A percentile compares a stretch with the other conserved stretches of the same genome.
Evolutionary conservation across 2,113 vertebrate species (phyloP).

Genomic region (Mus spicilegus): DNA sequence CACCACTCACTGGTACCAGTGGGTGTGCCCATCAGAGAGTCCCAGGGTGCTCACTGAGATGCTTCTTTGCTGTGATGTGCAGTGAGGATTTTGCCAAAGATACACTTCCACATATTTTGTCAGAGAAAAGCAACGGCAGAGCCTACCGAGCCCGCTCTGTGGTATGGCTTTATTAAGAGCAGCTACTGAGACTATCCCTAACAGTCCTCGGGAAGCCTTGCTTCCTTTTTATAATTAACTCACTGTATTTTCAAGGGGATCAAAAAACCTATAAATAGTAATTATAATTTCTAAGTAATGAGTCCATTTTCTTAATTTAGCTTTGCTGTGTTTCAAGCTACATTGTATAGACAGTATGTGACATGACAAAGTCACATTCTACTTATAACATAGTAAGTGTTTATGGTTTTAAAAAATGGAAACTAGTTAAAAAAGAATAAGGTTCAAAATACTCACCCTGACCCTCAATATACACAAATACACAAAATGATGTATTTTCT

Average conservation of each 20-base stretch:
- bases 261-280: not conserved
- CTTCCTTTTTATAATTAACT: conserved; percentile 4
- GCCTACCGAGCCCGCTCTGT: not conserved
- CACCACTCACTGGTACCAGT: not conserved
- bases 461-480: not conserved
- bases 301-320: conserved; percentile 40
- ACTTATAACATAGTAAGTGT: not conserved
- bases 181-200: not conserved
- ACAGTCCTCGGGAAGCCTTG: not conserved
- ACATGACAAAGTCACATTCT: not conserved
- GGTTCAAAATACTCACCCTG: not conserved
- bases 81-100: not conserved
- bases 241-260: not conserved
- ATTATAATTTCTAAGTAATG: conserved; percentile 41
- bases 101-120: not conserved
- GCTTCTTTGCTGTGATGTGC: not conserved
- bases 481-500: conserved; percentile 8
- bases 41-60: not conserved
- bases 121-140: not conserved
- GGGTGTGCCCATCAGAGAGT: not conserved
- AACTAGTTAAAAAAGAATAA: not conserved
- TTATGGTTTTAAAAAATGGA: not conserved
- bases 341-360: not conserved
- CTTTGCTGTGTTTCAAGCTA: conserved; percentile 23
- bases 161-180: not conserved